Base-by-base conservation (phyloP, 2,113 vertebrate genomes). In the Empidonax alnorum region DNA sequence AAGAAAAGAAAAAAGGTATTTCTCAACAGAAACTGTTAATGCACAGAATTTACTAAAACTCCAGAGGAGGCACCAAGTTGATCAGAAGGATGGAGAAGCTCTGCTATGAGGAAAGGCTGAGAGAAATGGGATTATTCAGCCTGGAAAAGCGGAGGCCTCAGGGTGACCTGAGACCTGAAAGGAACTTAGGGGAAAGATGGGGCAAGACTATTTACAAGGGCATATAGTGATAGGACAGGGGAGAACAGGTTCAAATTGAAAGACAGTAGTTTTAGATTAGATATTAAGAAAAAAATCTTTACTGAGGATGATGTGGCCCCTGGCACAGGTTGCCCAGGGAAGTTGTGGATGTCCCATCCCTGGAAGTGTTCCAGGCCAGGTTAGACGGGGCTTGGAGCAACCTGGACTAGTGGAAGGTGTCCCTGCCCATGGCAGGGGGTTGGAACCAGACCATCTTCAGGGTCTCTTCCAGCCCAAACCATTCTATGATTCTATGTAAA, bases 381-480 rank as follows among this genome's bases (percentile, higher is more conserved):
- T 3, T 62, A 35, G 47, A 68, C 0, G 0, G 24, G 46, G 62
- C 47, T 83, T 19, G 17, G 11, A 83, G 17, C 14, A 76, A 27
- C 6, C 25, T 55, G n/a, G 30, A 0, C 0, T 19, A 31, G 24
- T 35, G 63, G 7, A 55, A 47, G 6, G 17, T 23, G n/a, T 16
- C n/a, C 24, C 30, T 47, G 17, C 28, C 17, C 47, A 31, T 1
- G 6, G 55, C 14, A 76, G 5, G 5, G 7, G 9, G 2, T 3
- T 12, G 7, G 21, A 63, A 69, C 3, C 8, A 18, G 31, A 49
- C 47, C 13, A 27, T 35, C 8, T 35, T 41, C 6, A 83, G 35
- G 25, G 20, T 35, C 55, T 42, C 18, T 55, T 76, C 30, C 0
- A 0, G 69, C 2, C n/a, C 63, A 35, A 68, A 55, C 9, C 5